Conservation (phyloP, 2,888 invertebrate genomes). For the Diloba caeruleocephala region DNA sequence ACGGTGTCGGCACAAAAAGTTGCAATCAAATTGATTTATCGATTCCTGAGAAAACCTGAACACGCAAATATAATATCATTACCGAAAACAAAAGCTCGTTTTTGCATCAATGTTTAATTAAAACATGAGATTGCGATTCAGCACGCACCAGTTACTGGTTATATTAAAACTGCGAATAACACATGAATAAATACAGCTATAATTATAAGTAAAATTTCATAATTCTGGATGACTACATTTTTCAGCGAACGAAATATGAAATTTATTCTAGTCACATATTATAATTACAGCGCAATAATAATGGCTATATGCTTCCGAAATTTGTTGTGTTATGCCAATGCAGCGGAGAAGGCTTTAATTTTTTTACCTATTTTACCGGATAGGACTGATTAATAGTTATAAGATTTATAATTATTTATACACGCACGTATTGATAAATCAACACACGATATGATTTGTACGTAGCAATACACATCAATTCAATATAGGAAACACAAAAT, state of each 20-base stretch:
- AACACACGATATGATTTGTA: too few species aligned
- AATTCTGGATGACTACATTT: background rate
- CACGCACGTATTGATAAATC: too few species aligned
- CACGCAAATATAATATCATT: too few species aligned
- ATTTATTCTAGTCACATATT: constrained; percentile 14
- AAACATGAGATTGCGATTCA: constrained; percentile 12
- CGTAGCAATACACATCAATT: too few species aligned
- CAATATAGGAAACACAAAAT: too few species aligned
- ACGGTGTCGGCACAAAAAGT: too few species aligned
- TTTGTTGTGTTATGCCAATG: constrained; percentile 29
- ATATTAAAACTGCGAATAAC: constrained; percentile 17
- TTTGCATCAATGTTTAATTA: constrained; percentile 10
- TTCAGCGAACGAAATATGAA: constrained; percentile 4
- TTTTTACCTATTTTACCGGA: constrained; percentile 18
- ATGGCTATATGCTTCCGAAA: constrained; percentile 32
- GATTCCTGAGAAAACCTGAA: too few species aligned
- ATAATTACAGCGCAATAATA: constrained; percentile 39
- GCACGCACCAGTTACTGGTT: constrained; percentile 12
- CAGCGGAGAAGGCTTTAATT: constrained; percentile 23
- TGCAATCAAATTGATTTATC: too few species aligned
- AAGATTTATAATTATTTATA: too few species aligned
- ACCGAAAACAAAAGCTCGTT: constrained; percentile 1
- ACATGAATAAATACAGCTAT: constrained; percentile 6
- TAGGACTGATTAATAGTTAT: background rate
- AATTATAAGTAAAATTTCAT: constrained; percentile 16